Base-by-base conservation (phyloP, 2,888 invertebrate species). In the Helleia helle region DNA sequence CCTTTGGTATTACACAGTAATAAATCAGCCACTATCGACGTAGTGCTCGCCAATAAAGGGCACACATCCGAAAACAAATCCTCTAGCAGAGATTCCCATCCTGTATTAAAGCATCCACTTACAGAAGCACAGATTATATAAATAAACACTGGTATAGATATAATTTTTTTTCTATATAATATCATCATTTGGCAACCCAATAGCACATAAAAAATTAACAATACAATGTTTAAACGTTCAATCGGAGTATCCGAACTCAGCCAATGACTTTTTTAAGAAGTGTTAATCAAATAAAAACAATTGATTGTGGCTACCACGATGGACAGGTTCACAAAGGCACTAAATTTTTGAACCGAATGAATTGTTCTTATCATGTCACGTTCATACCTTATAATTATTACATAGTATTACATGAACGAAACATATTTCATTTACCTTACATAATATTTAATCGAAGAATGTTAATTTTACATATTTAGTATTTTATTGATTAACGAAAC, bases 81-180 rank as follows among this genome's bases (percentile, higher is more conserved):
- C 6, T 72, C 72, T 4, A 65, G 59, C 28, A 77, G 51, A 31
- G 65, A 67, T 18, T 77, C 76, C 75, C 68, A 73, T 2, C 65
- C 75, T 8, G 58, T 55, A n/a, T 67, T 60, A 43, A 65, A 65
- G 48, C 71, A 73, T 4, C 62, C 68, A 49, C 57, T 59, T 2
- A 57, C 67, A 44, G 51, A 50, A 6, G 55, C 59, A 40, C 53
- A 54, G 25, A 67, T 41, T 26, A 65, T 50, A 42, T 62, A 49
- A 43, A 65, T 47, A 31, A 65, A 37, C 42, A 53, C 43, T 30
- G 57, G 51, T 39, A 60, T 40, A 42, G 51, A 48, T 30, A 65
- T 52, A 43, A 62, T 52, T 48, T 52, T 47, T 47, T 47, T 55
- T 31, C 47, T 30, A 7, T 28, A 17, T 49, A n/a, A n/a, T n/a